A percentile compares a stretch with the other conserved stretches of the same genome.
Evolutionary conservation across 1,140 invertebrate genomes (phyloP).

Genomic region (Trigoniulus corallinus): DNA sequence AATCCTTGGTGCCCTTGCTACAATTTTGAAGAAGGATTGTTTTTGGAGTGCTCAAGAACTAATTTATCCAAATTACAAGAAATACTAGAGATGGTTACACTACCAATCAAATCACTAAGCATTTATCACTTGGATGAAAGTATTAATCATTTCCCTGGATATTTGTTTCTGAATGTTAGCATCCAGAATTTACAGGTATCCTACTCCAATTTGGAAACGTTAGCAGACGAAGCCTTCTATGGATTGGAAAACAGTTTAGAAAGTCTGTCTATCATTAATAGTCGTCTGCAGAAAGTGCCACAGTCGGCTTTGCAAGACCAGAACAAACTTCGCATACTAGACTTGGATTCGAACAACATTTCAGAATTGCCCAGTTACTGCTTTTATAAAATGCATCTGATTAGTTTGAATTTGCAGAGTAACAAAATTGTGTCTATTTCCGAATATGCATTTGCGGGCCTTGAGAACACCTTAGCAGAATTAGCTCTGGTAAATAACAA

Average conservation of each 20-base stretch:
- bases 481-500: constrained; percentile 74
- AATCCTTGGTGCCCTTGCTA: constrained; percentile 72
- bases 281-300: constrained; percentile 58
- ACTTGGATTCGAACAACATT: constrained; percentile 73
- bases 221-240: constrained; percentile 53
- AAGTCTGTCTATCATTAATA: constrained; percentile 59
- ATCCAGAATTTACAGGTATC: constrained; percentile 57
- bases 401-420: constrained; percentile 66
- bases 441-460: constrained; percentile 66
- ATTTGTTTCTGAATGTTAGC: constrained; percentile 47
- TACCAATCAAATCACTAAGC: constrained; percentile 58
- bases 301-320: constrained; percentile 58
- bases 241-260: constrained; percentile 56
- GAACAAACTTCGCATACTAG: constrained; percentile 48
- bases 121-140: constrained; percentile 67
- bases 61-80: constrained; percentile 37
- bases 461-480: constrained; percentile 60
- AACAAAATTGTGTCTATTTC: constrained; percentile 46
- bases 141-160: constrained; percentile 46
- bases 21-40: constrained; percentile 74
- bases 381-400: constrained; percentile 58
- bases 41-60: constrained; percentile 69
- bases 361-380: constrained; percentile 64
- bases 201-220: constrained; percentile 53
- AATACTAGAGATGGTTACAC: constrained; percentile 32